Conservation (phyloP, 2,888 invertebrate genomes). For the Rhamphomyia laevipes region DNA sequence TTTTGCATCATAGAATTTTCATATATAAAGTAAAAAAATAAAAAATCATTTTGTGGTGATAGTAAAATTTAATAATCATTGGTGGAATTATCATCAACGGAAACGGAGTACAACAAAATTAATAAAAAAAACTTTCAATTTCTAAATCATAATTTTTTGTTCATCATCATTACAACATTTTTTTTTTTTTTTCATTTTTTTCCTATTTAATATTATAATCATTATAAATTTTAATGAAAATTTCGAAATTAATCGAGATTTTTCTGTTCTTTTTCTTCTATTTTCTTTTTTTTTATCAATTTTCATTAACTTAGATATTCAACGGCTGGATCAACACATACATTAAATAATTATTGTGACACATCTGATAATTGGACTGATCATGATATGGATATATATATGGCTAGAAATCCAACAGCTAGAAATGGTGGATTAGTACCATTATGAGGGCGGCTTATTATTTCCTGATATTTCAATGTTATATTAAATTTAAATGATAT, state of each 20-base stretch:
- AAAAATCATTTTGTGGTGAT: constrained; percentile 1
- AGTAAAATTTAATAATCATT: too few species aligned
- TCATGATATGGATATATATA: constrained; percentile 91
- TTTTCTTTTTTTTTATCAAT: constrained; percentile 15
- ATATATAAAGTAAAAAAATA: not conserved
- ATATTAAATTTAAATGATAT: constrained; percentile 37
- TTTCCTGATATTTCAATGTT: constrained; percentile 39
- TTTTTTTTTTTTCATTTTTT: not conserved
- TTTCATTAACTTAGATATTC: constrained; percentile 40
- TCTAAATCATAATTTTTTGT: too few species aligned
- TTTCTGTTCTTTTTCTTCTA: constrained; percentile 19
- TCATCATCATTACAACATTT: not conserved
- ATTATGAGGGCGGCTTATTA: constrained; percentile 46
- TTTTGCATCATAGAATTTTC: not conserved
- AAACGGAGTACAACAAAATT: constrained; percentile 4
- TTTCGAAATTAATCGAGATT: constrained; percentile 11
- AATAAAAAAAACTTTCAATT: too few species aligned
- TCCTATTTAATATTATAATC: not conserved
- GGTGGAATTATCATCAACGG: too few species aligned
- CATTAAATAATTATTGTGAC: constrained; percentile 75
- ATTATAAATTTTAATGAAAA: too few species aligned
- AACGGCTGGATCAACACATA: constrained; percentile 68
- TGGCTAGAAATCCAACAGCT: constrained; percentile 81
- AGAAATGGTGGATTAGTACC: constrained; percentile 77
- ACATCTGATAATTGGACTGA: constrained; percentile 90